Percentiles rank a stretch among this genome's conserved stretches.
These are phyloP conservation scores for Centropyge bicolor DNA, from an alignment of 2,797 vertebrate genomes.

Conservation along the genomic window DNA sequence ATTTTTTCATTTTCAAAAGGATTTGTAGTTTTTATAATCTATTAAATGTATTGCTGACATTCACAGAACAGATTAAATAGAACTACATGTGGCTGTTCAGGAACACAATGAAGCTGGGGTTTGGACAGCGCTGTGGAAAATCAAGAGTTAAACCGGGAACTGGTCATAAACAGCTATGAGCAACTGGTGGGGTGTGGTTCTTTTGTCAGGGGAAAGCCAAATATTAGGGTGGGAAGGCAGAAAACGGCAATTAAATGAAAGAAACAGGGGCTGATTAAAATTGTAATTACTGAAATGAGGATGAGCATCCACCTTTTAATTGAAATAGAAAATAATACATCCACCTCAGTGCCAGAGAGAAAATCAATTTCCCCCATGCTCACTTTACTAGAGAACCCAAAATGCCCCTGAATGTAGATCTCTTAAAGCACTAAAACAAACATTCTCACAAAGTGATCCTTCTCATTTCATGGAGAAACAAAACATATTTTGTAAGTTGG, in stretches of 20 bases:
- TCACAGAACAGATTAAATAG: not conserved
- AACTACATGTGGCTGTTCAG: not conserved
- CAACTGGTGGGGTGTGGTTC: slow-evolving; percentile 70
- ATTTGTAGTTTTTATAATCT: not conserved
- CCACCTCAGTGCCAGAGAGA: not conserved
- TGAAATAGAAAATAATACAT: slow-evolving; percentile 19
- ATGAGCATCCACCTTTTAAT: not conserved
- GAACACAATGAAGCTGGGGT: not conserved
- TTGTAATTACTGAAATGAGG: not conserved
- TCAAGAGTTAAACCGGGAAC: slow-evolving; percentile 49
- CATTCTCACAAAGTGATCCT: slow-evolving; percentile 22
- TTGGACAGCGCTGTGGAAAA: slow-evolving; percentile 18
- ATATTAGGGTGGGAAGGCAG: not conserved
- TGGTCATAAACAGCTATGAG: slow-evolving; percentile 46
- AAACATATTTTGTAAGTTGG: slow-evolving; percentile 66
- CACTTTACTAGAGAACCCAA: slow-evolving; percentile 12
- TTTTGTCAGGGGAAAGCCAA: slow-evolving; percentile 49
- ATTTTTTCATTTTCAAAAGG: not conserved
- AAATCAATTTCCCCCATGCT: not conserved
- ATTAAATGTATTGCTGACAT: not conserved
- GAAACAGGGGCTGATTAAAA: not conserved
- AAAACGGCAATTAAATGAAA: not conserved
- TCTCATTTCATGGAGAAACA: slow-evolving; percentile 32
- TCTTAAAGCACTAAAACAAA: slow-evolving; percentile 28
- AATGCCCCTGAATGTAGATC: not conserved